Evolutionary conservation across 2,888 invertebrate genomes (phyloP).

Genomic region (Mimachlamys varia): DNA sequence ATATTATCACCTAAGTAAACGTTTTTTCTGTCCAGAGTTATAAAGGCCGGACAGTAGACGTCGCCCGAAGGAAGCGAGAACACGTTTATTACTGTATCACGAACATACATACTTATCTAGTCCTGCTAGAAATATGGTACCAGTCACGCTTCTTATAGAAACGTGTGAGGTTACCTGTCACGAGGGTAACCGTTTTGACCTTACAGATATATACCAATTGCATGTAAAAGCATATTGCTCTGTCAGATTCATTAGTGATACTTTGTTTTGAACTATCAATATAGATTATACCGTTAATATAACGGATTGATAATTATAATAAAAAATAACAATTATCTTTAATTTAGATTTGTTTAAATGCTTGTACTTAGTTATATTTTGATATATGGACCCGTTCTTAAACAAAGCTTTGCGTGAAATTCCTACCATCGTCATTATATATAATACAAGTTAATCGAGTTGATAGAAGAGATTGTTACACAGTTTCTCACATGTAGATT

Average conservation of each 20-base stretch:
- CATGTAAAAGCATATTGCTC: background rate
- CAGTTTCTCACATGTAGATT: background rate
- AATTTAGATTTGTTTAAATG: no score
- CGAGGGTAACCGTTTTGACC: background rate
- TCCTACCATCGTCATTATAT: background rate
- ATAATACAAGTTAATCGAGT: background rate
- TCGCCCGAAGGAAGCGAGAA: background rate
- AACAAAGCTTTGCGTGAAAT: background rate
- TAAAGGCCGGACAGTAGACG: background rate
- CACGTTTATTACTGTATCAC: background rate
- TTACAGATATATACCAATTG: background rate
- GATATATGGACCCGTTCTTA: no score
- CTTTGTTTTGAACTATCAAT: background rate
- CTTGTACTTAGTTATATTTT: no score
- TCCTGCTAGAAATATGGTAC: background rate
- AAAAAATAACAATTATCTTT: background rate
- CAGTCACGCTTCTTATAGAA: constrained; percentile 2
- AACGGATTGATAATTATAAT: background rate
- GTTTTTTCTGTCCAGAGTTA: background rate
- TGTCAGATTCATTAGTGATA: background rate
- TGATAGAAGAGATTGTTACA: background rate
- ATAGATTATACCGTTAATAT: background rate
- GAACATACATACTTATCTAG: background rate
- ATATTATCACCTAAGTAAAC: background rate
- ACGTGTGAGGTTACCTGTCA: constrained; percentile 18